Evolutionary conservation across 2,797 vertebrate species (phyloP).

Genomic region (Xerus rutilus): DNA sequence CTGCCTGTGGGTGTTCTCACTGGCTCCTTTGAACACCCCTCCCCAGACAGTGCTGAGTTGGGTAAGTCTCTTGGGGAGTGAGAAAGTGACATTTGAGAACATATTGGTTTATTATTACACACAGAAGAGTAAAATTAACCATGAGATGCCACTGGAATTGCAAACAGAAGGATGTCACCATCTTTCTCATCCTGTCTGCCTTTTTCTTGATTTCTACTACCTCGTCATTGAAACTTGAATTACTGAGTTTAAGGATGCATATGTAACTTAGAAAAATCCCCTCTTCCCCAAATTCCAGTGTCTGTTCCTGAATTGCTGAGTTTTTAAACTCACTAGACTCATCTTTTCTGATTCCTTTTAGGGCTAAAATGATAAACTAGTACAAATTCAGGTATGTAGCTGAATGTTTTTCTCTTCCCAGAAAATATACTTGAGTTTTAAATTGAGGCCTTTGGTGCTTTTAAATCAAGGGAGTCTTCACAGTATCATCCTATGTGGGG

Average conservation of each 20-base stretch:
- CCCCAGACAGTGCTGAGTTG: constrained; percentile 75
- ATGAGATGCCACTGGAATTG: constrained; percentile 37
- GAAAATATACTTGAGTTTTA: constrained; percentile 41
- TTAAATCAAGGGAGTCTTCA: constrained; percentile 52
- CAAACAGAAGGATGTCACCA: not conserved
- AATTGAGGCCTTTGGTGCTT: not conserved
- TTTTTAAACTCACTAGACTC: constrained; percentile 5
- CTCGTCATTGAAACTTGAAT: constrained; percentile 31
- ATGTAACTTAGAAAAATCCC: not conserved
- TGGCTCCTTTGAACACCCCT: constrained; percentile 53
- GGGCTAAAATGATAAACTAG: not conserved
- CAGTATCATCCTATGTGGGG: not conserved
- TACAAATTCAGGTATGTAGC: constrained; percentile 14
- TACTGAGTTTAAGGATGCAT: not conserved
- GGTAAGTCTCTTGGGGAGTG: constrained; percentile 64
- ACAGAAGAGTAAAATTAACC: constrained; percentile 79
- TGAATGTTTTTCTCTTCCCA: constrained; percentile 37
- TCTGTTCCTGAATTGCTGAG: constrained; percentile 17
- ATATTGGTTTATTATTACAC: constrained; percentile 81
- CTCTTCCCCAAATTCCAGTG: not conserved
- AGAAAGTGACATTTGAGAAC: constrained; percentile 77
- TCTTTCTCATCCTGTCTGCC: constrained; percentile 51
- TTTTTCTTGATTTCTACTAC: constrained; percentile 48
- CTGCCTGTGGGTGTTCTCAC: constrained; percentile 59
- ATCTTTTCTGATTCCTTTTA: constrained; percentile 36